Base-by-base conservation (phyloP, 1,140 invertebrate genomes). In the Metaphire vulgaris region DNA sequence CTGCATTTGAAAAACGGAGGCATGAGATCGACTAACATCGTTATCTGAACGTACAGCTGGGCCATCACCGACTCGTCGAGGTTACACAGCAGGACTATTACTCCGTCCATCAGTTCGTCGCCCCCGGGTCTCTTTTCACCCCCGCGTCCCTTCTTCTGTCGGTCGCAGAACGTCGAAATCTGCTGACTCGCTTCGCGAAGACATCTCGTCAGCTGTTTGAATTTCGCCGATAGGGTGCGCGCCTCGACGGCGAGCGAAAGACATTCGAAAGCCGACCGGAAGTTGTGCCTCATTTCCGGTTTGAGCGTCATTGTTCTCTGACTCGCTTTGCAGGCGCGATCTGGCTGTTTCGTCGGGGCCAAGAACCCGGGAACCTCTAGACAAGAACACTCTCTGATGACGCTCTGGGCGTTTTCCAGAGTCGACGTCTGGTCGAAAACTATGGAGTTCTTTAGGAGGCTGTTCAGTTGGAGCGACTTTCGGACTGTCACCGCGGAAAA, bases 71-170 rank as follows among this genome's bases (percentile, higher is more conserved):
- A 14, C 33, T 30, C 15, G 21, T 70, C 68, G 0, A 14, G 21
- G 75, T 76, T 76, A 29, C 75, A 76, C 28, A 76, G 69, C 16
- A 76, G 69, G 0, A 76, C 2, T 16, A 72, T 33, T 33, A 76
- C 67, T 1, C 70, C 41, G 32, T 76, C 75, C 31, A 76, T 72
- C 30, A 76, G 75, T 33, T 76, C 69, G 68, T 76, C 75, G 41
- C 41, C 6, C 0, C 56, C 69, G n/a, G n/a, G n/a, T n/a, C n/a
- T n/a, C 32, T 30, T 33, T 1, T 31, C 68, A 16, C 31, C 69
- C 1, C 68, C 32, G 12, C 31, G 21, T n/a, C 67, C 16, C 12
- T 21, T 21, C 6, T 21, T 6, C 41, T 12, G 6, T n/a, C 31
- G 12, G 26, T 28, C 26, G 32, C 56, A 26, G 6, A 75, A 68